Evolutionary conservation across 1,140 invertebrate species (phyloP).

Genomic region (Pachyrhynchus sulphureomaculatus): DNA sequence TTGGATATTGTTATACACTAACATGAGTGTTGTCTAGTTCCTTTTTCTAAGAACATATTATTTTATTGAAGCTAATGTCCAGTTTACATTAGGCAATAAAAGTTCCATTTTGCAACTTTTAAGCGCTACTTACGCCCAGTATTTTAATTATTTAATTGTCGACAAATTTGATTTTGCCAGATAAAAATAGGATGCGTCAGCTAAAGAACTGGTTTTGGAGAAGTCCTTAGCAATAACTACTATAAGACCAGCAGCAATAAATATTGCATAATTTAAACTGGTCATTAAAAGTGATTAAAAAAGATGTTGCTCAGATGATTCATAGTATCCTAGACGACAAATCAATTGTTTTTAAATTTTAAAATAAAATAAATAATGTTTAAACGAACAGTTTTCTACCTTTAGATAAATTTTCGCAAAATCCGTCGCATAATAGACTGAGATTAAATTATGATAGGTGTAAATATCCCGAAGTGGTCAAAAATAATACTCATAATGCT

Average conservation of each 20-base stretch:
- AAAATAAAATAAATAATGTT: neutral
- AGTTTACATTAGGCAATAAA: neutral
- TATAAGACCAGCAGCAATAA: neutral
- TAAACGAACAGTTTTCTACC: neutral
- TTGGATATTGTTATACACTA: slow-evolving; percentile 11
- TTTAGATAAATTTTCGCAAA: neutral
- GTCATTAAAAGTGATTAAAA: neutral
- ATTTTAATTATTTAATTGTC: neutral
- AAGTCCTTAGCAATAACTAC: neutral
- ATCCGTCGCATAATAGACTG: slow-evolving; percentile 11
- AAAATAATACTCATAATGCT: too few relatives aligned
- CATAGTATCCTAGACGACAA: neutral
- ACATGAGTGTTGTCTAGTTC: neutral
- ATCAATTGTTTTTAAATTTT: neutral
- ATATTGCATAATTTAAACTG: neutral
- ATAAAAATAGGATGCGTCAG: too few relatives aligned
- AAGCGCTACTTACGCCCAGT: neutral
- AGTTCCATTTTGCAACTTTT: neutral
- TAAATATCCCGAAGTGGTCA: too few relatives aligned
- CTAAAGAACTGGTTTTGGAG: too few relatives aligned
- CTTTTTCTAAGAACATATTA: neutral
- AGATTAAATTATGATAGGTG: neutral
- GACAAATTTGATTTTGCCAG: too few relatives aligned
- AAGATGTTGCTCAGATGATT: slow-evolving; percentile 1
- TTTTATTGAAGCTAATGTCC: neutral